Evolutionary conservation across 2,888 invertebrate genomes (phyloP), one percentile per base, ranked within the genome.

Genomic region (Ophion ellenae): DNA sequence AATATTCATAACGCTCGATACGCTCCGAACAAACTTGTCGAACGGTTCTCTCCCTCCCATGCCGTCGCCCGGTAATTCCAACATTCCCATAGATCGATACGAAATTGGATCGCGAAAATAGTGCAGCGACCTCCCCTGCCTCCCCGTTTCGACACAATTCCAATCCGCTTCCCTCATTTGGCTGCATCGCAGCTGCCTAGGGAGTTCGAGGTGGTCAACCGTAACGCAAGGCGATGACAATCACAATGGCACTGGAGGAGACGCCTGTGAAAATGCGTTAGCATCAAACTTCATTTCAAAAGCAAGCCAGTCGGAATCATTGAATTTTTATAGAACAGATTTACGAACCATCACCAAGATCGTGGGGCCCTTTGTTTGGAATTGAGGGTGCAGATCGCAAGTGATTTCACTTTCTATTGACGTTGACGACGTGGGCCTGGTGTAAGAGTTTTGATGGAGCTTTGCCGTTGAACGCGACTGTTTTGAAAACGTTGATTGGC

Each of bases 1-100:
- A 86, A 86, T 86, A 86, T 86, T 86, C 86, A 86, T 86, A 86
- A 86, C 83, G 81, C 84, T 86, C 86, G 86, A 86, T 86, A 83
- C 77, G 86, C 81, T 86, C 63, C 71, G 86, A 81, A 84, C 84
- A 84, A 84, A 86, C 83, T 86, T 83, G 86, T 84, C 84, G 77
- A 71, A 75, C 81, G 71, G 59, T 69, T 71, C 74, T 81, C 80
- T 80, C 36, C 64, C 66, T 73, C 63, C 17, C 70, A 47, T 14
- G 7, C 20, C 61, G 64, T 78, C 78, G 59, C 70, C 70, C 75
- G 78, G 81, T 84, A 81, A 81, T 86, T 83, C 81, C 81, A 84
- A 70, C 83, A 70, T 81, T 83, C 81, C 61, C 61, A 70, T 78
- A 81, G 75, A 84, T 86, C 86, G 84, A 86, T 84, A 86, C 84